Evolutionary conservation across 2,113 vertebrate species (phyloP), one percentile per base, ranked within the genome.

Genomic region (Amphiprion percula): DNA sequence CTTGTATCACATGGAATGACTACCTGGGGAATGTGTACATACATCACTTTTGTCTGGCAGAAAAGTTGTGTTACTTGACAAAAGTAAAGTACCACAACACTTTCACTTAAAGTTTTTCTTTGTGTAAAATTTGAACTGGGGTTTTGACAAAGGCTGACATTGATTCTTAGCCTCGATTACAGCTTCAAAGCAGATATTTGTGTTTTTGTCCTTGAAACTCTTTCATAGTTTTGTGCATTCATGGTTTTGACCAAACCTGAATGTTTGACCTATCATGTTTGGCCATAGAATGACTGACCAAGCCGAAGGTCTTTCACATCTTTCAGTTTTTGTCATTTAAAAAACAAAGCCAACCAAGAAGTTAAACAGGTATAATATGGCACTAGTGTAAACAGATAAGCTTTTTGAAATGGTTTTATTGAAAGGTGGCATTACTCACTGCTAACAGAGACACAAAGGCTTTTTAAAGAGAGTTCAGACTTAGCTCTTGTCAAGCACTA

Each of bases 391-490:
- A 62, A 78, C 24, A 68, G n/a, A 59, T 47, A 7, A 0, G 11
- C 47, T 69, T 75, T 72, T 49, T 47, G 4, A 55, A 78, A 64
- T 7, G n/a, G 2, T 46, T 68, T 68, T 65, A 64, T 39, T 76
- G 30, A 75, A 44, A 19, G 62, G 52, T 56, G 74, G 49, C 81
- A 74, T 56, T 21, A 67, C 28, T 79, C 24, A 16, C 19, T 63
- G 17, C 50, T 49, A 72, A 68, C 52, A 50, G 44, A 83, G 16
- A 70, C 37, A 74, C 53, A 71, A 71, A 61, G 4, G 44, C 16
- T 47, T 80, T 83, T 61, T 17, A 47, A 79, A 60, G n/a, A 64
- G 24, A 82, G 41, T 74, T 84, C 58, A 78, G 21, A 47, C 10
- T 2, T 5, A 50, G 59, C 54, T 74, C 28, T 68, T 53, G 26